These are phyloP conservation scores for Drosophila antonietae DNA, from an alignment of 2,888 invertebrate species.

Conservation along the genomic window DNA sequence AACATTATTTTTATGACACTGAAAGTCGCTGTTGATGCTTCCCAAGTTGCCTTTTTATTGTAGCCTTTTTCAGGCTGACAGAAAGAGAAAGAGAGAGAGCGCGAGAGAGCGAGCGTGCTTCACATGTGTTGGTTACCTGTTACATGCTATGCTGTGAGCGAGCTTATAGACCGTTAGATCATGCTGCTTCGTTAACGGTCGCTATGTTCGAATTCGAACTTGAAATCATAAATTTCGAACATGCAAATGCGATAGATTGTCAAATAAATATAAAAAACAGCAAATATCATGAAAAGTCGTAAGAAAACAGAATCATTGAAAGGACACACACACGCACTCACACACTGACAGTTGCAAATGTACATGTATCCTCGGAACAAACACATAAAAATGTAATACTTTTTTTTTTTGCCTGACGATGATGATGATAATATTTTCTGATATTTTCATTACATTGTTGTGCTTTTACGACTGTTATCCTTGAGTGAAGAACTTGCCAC, in stretches of 20 bases:
- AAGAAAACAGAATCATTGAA: slow-evolving; percentile 38
- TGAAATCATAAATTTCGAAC: slow-evolving; percentile 57
- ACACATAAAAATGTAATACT: slow-evolving; percentile 72
- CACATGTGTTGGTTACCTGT: slow-evolving; percentile 47
- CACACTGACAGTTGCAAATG: slow-evolving; percentile 21
- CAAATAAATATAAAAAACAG: slow-evolving; percentile 41
- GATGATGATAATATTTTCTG: slow-evolving; percentile 77
- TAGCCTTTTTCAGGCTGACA: neutral
- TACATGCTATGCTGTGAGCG: slow-evolving; percentile 30
- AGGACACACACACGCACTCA: slow-evolving; percentile 28
- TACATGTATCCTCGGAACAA: slow-evolving; percentile 40
- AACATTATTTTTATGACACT: slow-evolving; percentile 74
- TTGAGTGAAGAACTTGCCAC: slow-evolving; percentile 80
- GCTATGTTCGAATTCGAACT: slow-evolving; percentile 12
- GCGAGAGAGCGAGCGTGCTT: neutral
- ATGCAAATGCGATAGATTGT: slow-evolving; percentile 48
- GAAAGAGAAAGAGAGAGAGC: neutral
- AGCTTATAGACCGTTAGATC: slow-evolving; percentile 34
- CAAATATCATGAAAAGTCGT: slow-evolving; percentile 45
- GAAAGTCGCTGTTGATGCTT: slow-evolving; percentile 58
- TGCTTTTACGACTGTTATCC: slow-evolving; percentile 80
- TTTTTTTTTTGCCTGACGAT: slow-evolving; percentile 49
- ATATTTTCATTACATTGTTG: slow-evolving; percentile 80
- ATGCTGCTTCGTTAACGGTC: slow-evolving; percentile 27
- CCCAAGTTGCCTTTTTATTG: slow-evolving; percentile 20